A percentile compares a stretch with the other conserved stretches of the same genome.
These are phyloP conservation scores for Pogonocichla stellata DNA, from an alignment of 2,113 vertebrate species.

Conservation along the genomic window DNA sequence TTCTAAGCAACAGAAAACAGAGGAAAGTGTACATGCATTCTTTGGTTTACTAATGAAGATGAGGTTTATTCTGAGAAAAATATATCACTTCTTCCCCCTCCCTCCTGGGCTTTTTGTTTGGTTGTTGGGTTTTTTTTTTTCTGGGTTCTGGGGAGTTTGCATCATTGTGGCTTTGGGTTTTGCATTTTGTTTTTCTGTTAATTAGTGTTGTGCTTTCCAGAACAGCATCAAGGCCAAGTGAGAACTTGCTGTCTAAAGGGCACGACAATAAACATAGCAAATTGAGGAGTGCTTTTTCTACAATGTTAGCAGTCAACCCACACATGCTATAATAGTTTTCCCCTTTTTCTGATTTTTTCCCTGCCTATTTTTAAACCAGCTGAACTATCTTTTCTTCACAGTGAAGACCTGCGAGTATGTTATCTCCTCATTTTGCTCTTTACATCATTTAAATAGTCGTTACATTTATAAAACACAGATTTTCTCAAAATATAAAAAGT, in stretches of 20 bases:
- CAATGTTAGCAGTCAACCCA: conserved; percentile 4
- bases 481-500: neutral
- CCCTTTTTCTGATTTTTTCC: neutral
- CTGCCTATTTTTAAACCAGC: neutral
- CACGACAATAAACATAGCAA: neutral
- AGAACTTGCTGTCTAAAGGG: neutral
- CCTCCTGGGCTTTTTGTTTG: neutral
- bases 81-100: neutral
- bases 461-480: neutral
- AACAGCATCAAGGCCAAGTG: neutral
- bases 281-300: neutral
- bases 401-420: neutral
- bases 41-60: neutral
- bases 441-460: neutral
- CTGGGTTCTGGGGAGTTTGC: neutral
- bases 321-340: neutral
- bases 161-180: neutral
- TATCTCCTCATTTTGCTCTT: neutral
- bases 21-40: neutral
- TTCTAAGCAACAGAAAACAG: neutral
- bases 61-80: neutral
- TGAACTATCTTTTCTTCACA: neutral
- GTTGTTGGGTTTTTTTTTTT: neutral
- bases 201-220: neutral
- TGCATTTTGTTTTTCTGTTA: neutral